Conservation (phyloP, 2,797 vertebrate species). For the Intellagama lesueurii region DNA sequence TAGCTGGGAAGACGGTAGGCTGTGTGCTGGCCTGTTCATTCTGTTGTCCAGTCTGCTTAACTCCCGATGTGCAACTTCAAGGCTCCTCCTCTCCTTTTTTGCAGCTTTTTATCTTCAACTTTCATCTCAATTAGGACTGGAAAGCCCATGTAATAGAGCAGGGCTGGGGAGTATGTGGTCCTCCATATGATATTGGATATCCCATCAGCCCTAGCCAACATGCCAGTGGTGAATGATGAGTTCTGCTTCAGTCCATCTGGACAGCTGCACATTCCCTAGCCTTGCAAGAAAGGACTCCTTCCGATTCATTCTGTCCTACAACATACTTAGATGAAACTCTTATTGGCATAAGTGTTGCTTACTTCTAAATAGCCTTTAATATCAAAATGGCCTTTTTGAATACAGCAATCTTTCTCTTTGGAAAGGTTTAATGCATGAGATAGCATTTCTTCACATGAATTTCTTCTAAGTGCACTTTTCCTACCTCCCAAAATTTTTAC, state of each 20-base stretch:
- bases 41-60: too few species aligned
- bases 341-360: neutral
- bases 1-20: too few species aligned
- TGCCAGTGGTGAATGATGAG: neutral
- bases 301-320: too few species aligned
- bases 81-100: too few species aligned
- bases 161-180: neutral
- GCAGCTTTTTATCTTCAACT: too few species aligned
- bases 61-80: too few species aligned
- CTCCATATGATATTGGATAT: neutral
- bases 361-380: neutral
- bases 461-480: neutral
- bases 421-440: too few species aligned
- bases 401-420: neutral
- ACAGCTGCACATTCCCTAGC: neutral
- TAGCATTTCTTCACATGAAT: neutral
- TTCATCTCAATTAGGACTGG: too few species aligned
- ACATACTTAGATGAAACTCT: neutral
- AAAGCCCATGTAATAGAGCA: neutral
- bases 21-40: too few species aligned
- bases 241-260: neutral
- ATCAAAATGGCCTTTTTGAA: neutral
- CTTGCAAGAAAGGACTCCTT: neutral
- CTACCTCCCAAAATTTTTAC: neutral
- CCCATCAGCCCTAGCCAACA: neutral